Base-by-base conservation (phyloP, 2,888 invertebrate species). In the Brenthis ino region DNA sequence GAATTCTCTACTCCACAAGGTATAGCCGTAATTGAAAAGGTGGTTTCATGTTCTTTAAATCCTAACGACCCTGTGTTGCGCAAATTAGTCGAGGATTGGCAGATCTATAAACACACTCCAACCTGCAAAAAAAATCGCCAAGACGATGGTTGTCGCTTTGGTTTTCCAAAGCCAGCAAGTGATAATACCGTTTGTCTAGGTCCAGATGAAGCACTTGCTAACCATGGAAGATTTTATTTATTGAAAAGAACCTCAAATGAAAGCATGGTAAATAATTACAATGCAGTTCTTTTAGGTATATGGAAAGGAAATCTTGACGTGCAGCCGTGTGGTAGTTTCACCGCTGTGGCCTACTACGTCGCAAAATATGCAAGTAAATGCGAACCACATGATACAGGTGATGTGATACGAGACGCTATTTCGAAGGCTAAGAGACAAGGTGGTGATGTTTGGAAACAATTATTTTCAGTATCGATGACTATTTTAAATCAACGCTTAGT, bases 221-320 rank as follows among this genome's bases (percentile, higher is more conserved):
- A 65, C 16, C 47, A 50, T 5, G 70, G 70, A 1, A 47, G 69
- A 20, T 57, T 72, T 58, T 70, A 67, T 20, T 14, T 70, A 33
- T 53, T 70, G 50, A 68, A 65, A 51, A 47, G 64, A 51, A 51
- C 13, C 13, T n/a, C n/a, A n/a, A n/a, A 51, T 2, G 51, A n/a
- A 68, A 14, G 64, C 33, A 66, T 65, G 70, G 64, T 72, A 16
- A 72, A 72, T 61, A 70, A 72, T 66, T 73, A 75, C 55, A 69
- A 61, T 56, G 69, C 75, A 12, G 54, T 37, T 24, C 74, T 67
- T 50, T 75, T 65, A 63, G 66, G 68, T 66, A 67, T 58, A 64
- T 77, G 78, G 73, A 68, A 58, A 57, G 77, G 65, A 1, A 80
- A 79, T 66, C 80, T 77, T 74, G 78, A 79, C 58, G 76, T 79